These are phyloP conservation scores for Marmota flaviventris DNA, from an alignment of 2,113 vertebrate genomes.

Conservation along the genomic window DNA sequence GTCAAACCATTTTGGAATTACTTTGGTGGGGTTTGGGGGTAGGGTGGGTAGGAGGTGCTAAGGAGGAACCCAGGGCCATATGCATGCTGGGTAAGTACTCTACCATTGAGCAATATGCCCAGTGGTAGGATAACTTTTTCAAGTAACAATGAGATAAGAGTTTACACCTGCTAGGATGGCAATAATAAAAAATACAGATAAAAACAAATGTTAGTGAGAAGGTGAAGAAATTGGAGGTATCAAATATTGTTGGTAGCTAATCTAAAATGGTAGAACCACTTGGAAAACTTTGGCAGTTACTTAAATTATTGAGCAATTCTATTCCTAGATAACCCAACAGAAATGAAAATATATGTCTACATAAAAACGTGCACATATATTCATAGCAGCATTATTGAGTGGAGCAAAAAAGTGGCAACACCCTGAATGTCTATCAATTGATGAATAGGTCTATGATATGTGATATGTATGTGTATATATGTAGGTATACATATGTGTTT, in stretches of 20 bases:
- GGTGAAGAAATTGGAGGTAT: background rate
- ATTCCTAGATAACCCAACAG: background rate
- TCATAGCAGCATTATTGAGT: background rate
- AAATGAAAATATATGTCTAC: background rate
- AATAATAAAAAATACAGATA: background rate
- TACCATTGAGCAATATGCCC: no score
- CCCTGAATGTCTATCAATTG: background rate
- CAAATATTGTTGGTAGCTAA: background rate
- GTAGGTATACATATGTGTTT: no score
- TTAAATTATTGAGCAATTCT: background rate
- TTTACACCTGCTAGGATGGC: background rate
- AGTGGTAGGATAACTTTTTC: no score
- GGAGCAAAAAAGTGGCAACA: background rate
- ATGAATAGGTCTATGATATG: background rate
- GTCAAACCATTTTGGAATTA: background rate
- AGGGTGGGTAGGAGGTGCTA: no score
- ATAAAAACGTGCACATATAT: background rate
- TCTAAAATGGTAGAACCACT: background rate
- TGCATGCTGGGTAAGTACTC: no score
- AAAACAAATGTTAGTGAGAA: background rate
- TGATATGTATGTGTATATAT: no score
- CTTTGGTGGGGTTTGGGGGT: background rate
- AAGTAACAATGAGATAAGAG: no score
- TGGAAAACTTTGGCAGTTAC: constrained; percentile 9
- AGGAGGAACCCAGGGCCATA: no score